These are phyloP conservation scores for Macaria notata DNA, from an alignment of 2,888 invertebrate species.

Conservation along the genomic window DNA sequence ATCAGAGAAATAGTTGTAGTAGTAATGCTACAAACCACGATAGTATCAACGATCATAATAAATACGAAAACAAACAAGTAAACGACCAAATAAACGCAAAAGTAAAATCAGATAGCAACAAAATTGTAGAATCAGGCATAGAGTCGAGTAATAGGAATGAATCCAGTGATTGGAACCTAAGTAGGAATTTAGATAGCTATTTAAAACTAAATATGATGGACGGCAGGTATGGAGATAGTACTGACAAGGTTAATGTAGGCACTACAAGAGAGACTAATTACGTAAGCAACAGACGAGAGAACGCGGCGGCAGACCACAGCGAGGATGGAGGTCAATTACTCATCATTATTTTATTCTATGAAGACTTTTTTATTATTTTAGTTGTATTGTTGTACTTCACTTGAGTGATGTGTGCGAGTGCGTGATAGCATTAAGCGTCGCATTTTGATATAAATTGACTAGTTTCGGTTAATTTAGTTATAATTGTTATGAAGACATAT, in stretches of 20 bases:
- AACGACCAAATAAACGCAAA: conserved; percentile 12
- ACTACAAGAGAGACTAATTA: conserved; percentile 47
- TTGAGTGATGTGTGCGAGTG: conserved; percentile 25
- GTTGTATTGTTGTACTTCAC: conserved; percentile 39
- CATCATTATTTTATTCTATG: conserved; percentile 60
- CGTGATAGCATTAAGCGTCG: conserved; percentile 18
- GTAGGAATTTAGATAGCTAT: conserved; percentile 19
- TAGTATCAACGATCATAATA: neutral
- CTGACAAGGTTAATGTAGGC: conserved; percentile 37
- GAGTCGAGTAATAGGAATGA: neutral
- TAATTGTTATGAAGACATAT: too few species aligned
- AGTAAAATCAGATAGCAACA: neutral
- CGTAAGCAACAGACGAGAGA: conserved; percentile 59
- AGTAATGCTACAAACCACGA: too few species aligned
- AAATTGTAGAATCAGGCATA: neutral
- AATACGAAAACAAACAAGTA: conserved; percentile 2
- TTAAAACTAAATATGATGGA: conserved; percentile 30
- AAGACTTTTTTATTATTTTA: conserved; percentile 55
- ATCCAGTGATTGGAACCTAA: conserved; percentile 15
- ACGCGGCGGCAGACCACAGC: conserved; percentile 47
- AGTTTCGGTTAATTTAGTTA: too few species aligned
- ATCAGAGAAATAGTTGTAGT: too few species aligned
- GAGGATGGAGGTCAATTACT: conserved; percentile 64
- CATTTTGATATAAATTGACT: too few species aligned
- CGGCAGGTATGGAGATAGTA: conserved; percentile 23